A percentile compares a stretch with the other conserved stretches of the same genome.
Conservation (phyloP, 2,888 invertebrate species). For the Apamea crenata region DNA sequence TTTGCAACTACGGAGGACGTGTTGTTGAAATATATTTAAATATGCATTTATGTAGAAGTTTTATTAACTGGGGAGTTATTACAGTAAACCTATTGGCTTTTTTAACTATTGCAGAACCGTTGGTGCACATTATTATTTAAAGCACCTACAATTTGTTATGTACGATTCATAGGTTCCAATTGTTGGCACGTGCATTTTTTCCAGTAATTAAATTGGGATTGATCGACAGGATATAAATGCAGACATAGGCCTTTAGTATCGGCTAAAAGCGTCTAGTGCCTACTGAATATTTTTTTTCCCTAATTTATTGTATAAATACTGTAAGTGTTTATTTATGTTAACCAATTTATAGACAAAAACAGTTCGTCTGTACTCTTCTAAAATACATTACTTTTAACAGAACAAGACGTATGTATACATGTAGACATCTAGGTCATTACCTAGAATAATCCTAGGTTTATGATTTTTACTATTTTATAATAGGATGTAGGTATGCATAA, state of each 20-base stretch:
- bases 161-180: neutral
- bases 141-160: neutral
- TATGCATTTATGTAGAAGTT: neutral
- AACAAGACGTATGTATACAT: neutral
- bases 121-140: neutral
- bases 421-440: conserved; percentile 4
- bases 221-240: conserved; percentile 7
- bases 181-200: neutral
- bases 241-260: neutral
- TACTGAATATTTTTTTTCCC: conserved; percentile 22
- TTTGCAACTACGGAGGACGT: conserved; percentile 1
- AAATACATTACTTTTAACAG: conserved; percentile 7
- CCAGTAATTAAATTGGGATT: neutral
- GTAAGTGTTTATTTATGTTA: conserved; percentile 22
- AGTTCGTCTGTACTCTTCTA: neutral
- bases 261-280: neutral
- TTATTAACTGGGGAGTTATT: neutral
- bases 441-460: conserved; percentile 15
- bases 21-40: conserved; percentile 22
- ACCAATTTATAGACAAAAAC: conserved; percentile 29
- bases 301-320: conserved; percentile 29
- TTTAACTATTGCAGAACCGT: neutral
- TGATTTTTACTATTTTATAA: neutral
- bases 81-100: neutral
- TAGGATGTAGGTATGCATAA: conserved; percentile 1